Percentiles rank a stretch among this genome's conserved stretches.
Evolutionary conservation across 2,888 invertebrate species (phyloP).

Genomic region (Lithophane semibrunnea): DNA sequence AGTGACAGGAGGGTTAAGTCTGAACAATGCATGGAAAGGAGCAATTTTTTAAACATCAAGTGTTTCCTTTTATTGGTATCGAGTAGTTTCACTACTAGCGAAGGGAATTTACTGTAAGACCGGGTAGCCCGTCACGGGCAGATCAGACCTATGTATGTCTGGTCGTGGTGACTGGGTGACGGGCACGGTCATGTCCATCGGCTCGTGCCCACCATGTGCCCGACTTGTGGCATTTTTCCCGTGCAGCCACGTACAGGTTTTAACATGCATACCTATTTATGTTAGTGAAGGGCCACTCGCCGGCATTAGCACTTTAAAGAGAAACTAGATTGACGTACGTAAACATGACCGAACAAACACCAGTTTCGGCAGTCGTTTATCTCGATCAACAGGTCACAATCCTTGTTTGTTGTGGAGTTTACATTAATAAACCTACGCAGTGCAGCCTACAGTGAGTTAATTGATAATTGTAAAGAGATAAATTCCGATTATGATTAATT

Average conservation of each 20-base stretch:
- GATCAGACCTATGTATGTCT: not conserved
- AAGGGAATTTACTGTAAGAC: not conserved
- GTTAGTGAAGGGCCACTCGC: not conserved
- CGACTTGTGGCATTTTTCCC: no score
- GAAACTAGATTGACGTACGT: not conserved
- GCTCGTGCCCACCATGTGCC: no score
- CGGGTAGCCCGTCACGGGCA: not conserved
- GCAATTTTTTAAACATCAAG: conserved; percentile 12
- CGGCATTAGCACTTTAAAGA: not conserved
- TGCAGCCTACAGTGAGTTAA: not conserved
- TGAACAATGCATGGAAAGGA: not conserved
- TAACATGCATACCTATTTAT: not conserved
- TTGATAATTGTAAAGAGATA: not conserved
- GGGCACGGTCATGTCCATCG: not conserved
- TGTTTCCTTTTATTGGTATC: not conserved
- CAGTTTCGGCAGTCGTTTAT: not conserved
- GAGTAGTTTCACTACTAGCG: conserved; percentile 5
- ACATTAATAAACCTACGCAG: not conserved
- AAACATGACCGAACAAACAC: not conserved
- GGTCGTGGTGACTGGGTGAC: not conserved
- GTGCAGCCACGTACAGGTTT: no score
- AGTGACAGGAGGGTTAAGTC: conserved; percentile 10
- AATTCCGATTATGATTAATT: not conserved
- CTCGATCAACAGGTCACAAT: not conserved
- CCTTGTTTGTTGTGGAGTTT: not conserved